phyloP scores from a whole-genome alignment of 2,797 vertebrate genomes.

The Emydoidea blandingii region DNA sequence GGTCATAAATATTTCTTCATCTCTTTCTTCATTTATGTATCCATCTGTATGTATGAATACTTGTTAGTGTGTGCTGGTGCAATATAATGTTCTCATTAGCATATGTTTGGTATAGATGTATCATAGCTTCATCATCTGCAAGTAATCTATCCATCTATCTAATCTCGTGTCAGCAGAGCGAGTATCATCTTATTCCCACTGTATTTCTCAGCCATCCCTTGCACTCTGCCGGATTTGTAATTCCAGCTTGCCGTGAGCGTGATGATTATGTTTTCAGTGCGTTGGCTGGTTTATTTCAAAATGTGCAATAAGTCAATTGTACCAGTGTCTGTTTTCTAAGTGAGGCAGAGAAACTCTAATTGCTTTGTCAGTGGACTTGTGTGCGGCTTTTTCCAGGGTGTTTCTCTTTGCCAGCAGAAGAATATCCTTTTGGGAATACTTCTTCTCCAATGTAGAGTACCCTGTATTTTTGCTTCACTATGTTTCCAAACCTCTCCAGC shows the following conservation, averaged over 20 bases:
- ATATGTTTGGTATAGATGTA: background rate
- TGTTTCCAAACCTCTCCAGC: conserved; percentile 52
- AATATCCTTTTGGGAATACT: conserved; percentile 34
- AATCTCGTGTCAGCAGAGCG: background rate
- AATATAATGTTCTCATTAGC: background rate
- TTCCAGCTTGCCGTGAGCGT: background rate
- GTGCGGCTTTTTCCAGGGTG: conserved; percentile 36
- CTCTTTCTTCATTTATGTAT: rapidly evolving
- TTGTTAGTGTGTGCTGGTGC: background rate
- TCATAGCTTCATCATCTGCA: background rate
- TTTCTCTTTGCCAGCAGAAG: conserved; percentile 47
- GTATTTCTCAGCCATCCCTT: background rate
- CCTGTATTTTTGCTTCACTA: conserved; percentile 23
- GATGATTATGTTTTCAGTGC: background rate
- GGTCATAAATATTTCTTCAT: background rate
- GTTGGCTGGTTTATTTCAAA: conserved; percentile 37
- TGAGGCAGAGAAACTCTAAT: conserved; percentile 41
- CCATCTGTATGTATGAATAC: background rate
- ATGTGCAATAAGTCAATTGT: conserved; percentile 3
- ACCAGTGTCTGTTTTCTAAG: conserved; percentile 26
- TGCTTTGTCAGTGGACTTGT: conserved; percentile 44
- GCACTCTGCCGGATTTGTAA: background rate
- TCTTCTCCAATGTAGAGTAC: conserved; percentile 18
- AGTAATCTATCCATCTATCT: background rate
- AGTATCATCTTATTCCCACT: background rate